Evolutionary conservation across 2,888 invertebrate species (phyloP).

Genomic region (Opisthograptis luteolata): DNA sequence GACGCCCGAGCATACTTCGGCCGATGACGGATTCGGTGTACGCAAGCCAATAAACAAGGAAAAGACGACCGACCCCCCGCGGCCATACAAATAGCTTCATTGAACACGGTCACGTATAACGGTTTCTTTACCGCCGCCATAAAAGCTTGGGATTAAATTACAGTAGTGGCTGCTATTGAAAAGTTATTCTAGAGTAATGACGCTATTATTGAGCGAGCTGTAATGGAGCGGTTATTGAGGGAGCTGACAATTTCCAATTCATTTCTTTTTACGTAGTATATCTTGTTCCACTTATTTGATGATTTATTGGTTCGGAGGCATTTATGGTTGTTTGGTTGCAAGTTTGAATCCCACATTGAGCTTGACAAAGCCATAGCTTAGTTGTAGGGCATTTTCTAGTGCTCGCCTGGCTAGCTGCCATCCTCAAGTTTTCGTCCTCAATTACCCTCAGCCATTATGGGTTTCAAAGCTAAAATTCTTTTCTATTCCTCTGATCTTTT

Average conservation of each 20-base stretch:
- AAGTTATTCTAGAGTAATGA: slow-evolving; percentile 2
- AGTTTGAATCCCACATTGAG: no score
- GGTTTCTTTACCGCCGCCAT: slow-evolving; percentile 1
- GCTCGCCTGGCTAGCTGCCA: no score
- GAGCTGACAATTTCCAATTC: slow-evolving; percentile 9
- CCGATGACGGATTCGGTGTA: no score
- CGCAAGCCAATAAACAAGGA: slow-evolving; percentile 14
- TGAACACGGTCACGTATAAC: slow-evolving; percentile 1
- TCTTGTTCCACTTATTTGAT: background rate
- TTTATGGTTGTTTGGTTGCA: no score
- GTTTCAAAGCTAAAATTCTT: no score
- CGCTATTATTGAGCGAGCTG: slow-evolving; percentile 3
- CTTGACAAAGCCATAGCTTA: no score
- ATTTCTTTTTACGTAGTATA: background rate
- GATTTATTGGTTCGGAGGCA: no score
- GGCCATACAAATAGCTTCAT: slow-evolving; percentile 16
- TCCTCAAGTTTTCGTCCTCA: no score
- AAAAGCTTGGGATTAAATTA: slow-evolving; percentile 13
- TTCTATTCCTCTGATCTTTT: no score
- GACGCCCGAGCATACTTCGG: no score
- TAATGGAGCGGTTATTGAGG: slow-evolving; percentile 5
- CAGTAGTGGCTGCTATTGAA: background rate
- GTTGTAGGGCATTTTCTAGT: no score
- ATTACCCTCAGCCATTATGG: no score
- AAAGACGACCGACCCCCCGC: background rate